A percentile compares a stretch with the other conserved stretches of the same genome.
Conservation (phyloP, 2,888 invertebrate species). For the Thecocarcelia acutangulata region DNA sequence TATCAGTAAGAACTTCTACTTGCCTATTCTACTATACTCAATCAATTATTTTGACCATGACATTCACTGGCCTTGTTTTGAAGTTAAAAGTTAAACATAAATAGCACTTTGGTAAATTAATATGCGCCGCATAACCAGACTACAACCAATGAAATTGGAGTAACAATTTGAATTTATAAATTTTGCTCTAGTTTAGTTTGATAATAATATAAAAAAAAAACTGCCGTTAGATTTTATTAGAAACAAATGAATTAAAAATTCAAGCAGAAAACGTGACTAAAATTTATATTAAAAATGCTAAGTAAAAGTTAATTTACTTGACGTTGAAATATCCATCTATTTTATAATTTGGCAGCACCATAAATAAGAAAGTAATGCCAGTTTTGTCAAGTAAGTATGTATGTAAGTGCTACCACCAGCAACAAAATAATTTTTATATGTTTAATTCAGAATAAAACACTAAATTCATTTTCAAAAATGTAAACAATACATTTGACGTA, state of each 20-base stretch:
- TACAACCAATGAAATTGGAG: constrained; percentile 1
- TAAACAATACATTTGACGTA: no score
- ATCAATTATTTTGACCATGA: constrained; percentile 66
- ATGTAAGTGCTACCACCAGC: no score
- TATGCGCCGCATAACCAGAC: constrained; percentile 1
- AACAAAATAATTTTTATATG: no score
- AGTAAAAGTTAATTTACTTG: neutral
- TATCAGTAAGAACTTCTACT: neutral
- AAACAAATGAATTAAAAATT: neutral
- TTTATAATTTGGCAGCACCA: no score
- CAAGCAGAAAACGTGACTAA: neutral
- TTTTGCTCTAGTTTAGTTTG: neutral
- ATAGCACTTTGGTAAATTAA: constrained; percentile 50
- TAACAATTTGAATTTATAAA: neutral
- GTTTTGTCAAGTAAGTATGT: no score
- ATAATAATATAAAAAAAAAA: neutral
- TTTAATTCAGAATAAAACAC: no score
- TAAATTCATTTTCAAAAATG: no score
- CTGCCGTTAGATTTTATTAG: constrained; percentile 8
- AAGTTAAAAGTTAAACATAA: constrained; percentile 22
- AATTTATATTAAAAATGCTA: neutral
- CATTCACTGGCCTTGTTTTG: constrained; percentile 63
- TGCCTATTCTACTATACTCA: constrained; percentile 4
- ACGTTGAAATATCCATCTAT: neutral
- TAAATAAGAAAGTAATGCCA: no score